These are phyloP conservation scores for Tenthredo distinguenda DNA, from an alignment of 2,888 invertebrate species.

Conservation along the genomic window DNA sequence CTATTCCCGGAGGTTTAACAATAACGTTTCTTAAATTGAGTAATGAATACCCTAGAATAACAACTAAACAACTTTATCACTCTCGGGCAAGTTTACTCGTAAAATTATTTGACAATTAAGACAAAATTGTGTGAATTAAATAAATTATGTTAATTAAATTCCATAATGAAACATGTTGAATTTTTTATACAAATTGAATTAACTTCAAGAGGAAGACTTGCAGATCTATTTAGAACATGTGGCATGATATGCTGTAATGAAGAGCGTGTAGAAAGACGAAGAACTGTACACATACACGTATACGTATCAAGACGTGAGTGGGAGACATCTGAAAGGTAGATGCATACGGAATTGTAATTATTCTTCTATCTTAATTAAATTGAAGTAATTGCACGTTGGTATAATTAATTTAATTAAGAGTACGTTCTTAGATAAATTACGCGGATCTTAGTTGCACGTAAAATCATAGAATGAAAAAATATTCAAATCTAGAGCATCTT, in stretches of 20 bases:
- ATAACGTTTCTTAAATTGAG: not conserved
- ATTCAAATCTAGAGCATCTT: constrained; percentile 36
- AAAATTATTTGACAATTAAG: not conserved
- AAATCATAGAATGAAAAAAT: not conserved
- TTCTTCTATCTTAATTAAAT: constrained; percentile 37
- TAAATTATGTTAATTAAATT: not conserved
- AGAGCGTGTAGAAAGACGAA: not conserved
- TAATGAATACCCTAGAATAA: not conserved
- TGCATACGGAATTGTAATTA: constrained; percentile 14
- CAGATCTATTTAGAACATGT: not conserved
- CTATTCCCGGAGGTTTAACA: not conserved
- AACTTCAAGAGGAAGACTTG: not conserved
- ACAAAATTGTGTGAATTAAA: not conserved
- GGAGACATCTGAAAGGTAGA: not conserved
- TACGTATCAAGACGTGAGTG: not conserved
- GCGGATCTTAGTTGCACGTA: constrained; percentile 2
- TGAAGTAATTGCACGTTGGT: constrained; percentile 20
- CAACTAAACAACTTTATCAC: not conserved
- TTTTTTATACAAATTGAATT: not conserved
- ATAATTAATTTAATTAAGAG: constrained; percentile 37
- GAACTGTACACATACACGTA: not conserved
- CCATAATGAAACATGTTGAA: not conserved
- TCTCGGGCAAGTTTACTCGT: not conserved
- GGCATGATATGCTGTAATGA: not conserved
- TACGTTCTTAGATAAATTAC: constrained; percentile 8